Evolutionary conservation across 2,113 vertebrate species (phyloP), one percentile per base, ranked within the genome.

Genomic region (Odontophorus gujanensis): DNA sequence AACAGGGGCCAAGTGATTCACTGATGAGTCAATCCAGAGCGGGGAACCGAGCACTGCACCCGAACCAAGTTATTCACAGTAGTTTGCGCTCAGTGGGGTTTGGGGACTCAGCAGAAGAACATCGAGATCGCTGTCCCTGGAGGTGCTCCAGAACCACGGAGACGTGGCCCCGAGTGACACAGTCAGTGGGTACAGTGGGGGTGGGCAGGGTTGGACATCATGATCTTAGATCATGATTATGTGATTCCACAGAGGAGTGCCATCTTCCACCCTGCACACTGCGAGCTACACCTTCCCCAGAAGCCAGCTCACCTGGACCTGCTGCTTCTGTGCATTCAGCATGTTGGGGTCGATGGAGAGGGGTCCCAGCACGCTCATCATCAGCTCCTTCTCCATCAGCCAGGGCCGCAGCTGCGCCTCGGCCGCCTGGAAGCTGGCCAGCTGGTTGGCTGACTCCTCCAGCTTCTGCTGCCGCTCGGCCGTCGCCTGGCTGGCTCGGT

Each of bases 271-370:
- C 15, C 51, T 53, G 1, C 19, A 0, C 1, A 12, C 40, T 1
- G 24, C 40, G 3, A 3, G 7, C 45, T 42, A 26, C 4, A 0
- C 11, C 34, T 9, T 59, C 34, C 13, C 38, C 61, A 45, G 5
- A 6, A 4, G 0, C 10, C 57, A 50, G 69, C 92, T 96, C 91
- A 99, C 99, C 99, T 99, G 99, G 25, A 98, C 99, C 98, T 99
- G 99, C 80, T 99, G 99, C 89, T 99, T 99, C 97, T 99, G 99
- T 1, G 99, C 99, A 13, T 96, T 99, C 85, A 99, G 98, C 99
- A 99, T 99, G 97, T 99, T 99, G 7, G 99, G 99, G 96, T 99
- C 99, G 73, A 99, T 99, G 95, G 99, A 99, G 36, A 99, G 97
- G 4, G 99, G 99, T 4, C 99, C 99, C 85, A 99, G 96, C 66